A percentile compares a stretch with the other conserved stretches of the same genome.
Evolutionary conservation across 2,797 vertebrate genomes (phyloP).

Genomic region (Merluccius polli): DNA sequence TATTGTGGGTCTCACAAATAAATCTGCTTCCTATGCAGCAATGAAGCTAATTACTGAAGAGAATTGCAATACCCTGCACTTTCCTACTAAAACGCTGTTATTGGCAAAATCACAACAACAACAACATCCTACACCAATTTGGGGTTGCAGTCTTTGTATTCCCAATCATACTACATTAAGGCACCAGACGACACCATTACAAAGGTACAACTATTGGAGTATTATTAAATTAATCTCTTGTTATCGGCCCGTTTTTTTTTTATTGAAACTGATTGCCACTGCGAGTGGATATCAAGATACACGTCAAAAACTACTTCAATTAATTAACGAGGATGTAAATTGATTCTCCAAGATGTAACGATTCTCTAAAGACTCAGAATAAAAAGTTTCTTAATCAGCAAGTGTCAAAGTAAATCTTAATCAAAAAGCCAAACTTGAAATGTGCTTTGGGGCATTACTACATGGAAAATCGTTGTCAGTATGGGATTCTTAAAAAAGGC

Average conservation of each 20-base stretch:
- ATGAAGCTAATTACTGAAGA: not conserved
- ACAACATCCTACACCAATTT: not conserved
- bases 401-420: conserved; percentile 9
- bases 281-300: not conserved
- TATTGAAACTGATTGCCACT: not conserved
- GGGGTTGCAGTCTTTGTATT: not conserved
- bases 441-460: conserved; percentile 9
- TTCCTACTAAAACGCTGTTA: not conserved
- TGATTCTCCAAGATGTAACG: conserved; percentile 36
- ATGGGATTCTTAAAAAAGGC: conserved; percentile 10
- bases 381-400: conserved; percentile 4
- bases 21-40: not conserved
- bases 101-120: not conserved
- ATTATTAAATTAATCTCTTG: not conserved
- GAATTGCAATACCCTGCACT: not conserved
- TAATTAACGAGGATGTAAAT: conserved; percentile 12
- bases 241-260: not conserved
- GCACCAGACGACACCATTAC: not conserved
- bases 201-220: not conserved
- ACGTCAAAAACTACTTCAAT: not conserved
- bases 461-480: conserved; percentile 22
- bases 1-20: not conserved
- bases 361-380: conserved; percentile 17
- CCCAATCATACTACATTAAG: not conserved
- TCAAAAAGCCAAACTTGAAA: not conserved